Percentiles rank a stretch among this genome's conserved stretches.
These are phyloP conservation scores for Plemyria rubiginata DNA, from an alignment of 2,888 invertebrate genomes.

Conservation along the genomic window DNA sequence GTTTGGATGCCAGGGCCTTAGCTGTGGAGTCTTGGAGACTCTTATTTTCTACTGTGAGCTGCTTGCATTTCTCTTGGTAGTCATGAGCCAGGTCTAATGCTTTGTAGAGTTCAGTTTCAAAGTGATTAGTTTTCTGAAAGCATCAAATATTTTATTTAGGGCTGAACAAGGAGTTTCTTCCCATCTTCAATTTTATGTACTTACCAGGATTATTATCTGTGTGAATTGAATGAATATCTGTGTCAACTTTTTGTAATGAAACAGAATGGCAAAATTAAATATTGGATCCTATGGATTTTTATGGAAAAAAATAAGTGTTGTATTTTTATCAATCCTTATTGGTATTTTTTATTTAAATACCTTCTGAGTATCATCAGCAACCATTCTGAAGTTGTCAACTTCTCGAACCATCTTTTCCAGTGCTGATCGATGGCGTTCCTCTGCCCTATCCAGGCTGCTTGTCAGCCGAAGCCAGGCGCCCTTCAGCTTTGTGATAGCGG, in stretches of 20 bases:
- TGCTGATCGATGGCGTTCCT: conserved; percentile 77
- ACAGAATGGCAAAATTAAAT: too few species aligned
- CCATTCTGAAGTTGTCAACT: conserved; percentile 75
- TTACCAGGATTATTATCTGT: too few species aligned
- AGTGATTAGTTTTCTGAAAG: conserved; percentile 81
- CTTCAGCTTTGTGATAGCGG: conserved; percentile 87
- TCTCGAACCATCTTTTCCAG: conserved; percentile 79
- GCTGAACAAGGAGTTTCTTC: too few species aligned
- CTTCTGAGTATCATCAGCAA: conserved; percentile 78
- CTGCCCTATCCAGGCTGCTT: conserved; percentile 71
- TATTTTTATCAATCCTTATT: background rate
- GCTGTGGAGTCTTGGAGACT: conserved; percentile 70
- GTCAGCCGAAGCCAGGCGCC: conserved; percentile 86
- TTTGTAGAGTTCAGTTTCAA: conserved; percentile 90
- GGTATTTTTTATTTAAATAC: conserved; percentile 46
- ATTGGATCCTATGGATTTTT: too few species aligned
- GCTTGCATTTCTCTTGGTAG: conserved; percentile 87
- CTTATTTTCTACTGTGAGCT: conserved; percentile 78
- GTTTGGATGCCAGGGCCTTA: conserved; percentile 52
- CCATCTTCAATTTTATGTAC: background rate
- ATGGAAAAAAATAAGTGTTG: background rate
- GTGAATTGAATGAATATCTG: too few species aligned
- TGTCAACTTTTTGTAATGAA: too few species aligned
- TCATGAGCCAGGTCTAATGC: conserved; percentile 88
- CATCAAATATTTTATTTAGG: background rate